Base-by-base conservation (phyloP, 2,113 vertebrate species). In the Synodontis membranacea region DNA sequence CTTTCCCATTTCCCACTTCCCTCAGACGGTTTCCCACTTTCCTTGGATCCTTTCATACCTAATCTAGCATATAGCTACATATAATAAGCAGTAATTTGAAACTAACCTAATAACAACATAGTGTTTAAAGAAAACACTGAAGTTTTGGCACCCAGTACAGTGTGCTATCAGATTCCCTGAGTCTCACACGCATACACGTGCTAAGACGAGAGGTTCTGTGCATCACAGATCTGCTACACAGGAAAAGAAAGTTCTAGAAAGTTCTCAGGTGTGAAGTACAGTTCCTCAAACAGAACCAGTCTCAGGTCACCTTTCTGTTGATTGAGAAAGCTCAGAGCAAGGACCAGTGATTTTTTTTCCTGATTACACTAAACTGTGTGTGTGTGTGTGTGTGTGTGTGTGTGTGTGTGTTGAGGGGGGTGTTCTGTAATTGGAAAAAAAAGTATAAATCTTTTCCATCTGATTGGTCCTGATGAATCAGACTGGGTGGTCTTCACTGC, bases 381-480 rank as follows among this genome's bases (percentile, higher is more conserved):
- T 44, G 68, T 72, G 70, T 74, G 39, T 74, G 70, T 74, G 60
- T 87, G 46, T 84, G 85, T 80, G 76, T 80, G 76, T 80, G 50
- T 80, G 76, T 80, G 76, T 80, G 76, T 79, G 76, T 54, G 76
- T 79, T 78, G 75, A 34, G 75, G 52, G 48, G 8, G 46, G 14
- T 7, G 2, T 14, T 70, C 34, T 70, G n/a, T 23, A 12, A n/a
- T 11, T 12, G 62, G 19, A 14, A 28, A 54, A 28, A 37, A 23
- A 23, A 6, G 50, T n/a, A 80, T 11, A 23, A 9, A 44, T 74
- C 42, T 21, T 2, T 70, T 37, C 37, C 10, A 9, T 72, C 19
- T 28, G 72, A 48, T 48, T 48, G 23, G 42, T 46, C 25, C 6
- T 78, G 17, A 34, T 78, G 46, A n/a, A 78, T 78, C 75, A 78